Evolutionary conservation across 2,113 vertebrate genomes (phyloP).

Genomic region (Coptodon bakossiorum): DNA sequence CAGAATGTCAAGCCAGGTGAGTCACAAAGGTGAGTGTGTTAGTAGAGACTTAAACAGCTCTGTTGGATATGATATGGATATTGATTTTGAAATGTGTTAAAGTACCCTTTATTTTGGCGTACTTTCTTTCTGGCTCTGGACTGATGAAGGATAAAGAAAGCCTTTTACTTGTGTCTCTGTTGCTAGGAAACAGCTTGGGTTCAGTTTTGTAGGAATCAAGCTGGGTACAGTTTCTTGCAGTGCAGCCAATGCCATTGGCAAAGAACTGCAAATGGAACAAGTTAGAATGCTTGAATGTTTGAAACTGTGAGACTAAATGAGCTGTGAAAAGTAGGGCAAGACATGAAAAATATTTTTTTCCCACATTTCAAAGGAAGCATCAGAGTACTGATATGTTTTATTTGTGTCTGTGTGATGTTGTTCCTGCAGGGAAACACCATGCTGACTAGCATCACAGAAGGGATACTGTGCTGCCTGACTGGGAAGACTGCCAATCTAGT

Average conservation of each 20-base stretch:
- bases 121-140: not conserved
- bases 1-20: not conserved
- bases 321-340: not conserved
- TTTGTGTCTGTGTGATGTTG: conserved; percentile 4
- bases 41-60: not conserved
- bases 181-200: conserved; percentile 44
- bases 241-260: conserved; percentile 12
- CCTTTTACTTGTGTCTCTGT: not conserved
- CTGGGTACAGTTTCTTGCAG: not conserved
- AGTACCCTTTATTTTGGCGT: not conserved
- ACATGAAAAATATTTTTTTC: not conserved
- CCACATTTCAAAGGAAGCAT: not conserved
- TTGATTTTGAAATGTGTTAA: not conserved
- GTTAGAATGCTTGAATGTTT: not conserved
- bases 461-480: conserved; percentile 89
- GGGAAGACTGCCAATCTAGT: conserved; percentile 83
- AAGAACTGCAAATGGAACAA: not conserved
- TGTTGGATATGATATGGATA: not conserved
- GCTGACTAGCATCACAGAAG: conserved; percentile 88
- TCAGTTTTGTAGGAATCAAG: not conserved
- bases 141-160: not conserved
- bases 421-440: conserved; percentile 67
- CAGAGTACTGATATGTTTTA: not conserved
- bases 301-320: not conserved
- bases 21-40: conserved; percentile 19